A percentile compares a stretch with the other conserved stretches of the same genome.
phyloP scores from a whole-genome alignment of 1,140 invertebrate genomes.

The Lepidurus apus region DNA sequence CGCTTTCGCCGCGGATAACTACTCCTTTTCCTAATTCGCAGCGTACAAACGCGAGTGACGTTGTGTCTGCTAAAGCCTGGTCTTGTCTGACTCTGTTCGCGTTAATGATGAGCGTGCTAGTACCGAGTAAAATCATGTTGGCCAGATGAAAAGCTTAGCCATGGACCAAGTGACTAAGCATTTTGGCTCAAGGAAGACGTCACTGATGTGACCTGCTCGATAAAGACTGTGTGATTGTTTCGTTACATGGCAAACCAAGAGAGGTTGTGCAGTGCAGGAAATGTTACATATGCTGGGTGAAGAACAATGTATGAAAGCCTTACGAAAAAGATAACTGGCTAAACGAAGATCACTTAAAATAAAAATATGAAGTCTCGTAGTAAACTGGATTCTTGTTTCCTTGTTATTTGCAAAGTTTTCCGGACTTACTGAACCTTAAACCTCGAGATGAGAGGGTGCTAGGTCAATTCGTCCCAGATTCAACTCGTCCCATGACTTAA shows the following conservation, averaged over 20 bases:
- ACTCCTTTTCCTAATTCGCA: slow-evolving; percentile 21
- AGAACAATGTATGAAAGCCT: neutral
- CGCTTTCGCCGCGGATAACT: slow-evolving; percentile 28
- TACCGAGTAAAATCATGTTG: neutral
- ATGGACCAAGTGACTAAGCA: too few species aligned
- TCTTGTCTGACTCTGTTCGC: neutral
- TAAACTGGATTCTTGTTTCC: neutral
- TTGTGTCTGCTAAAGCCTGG: neutral
- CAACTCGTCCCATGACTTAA: too few species aligned
- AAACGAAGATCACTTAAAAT: neutral
- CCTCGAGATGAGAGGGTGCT: too few species aligned
- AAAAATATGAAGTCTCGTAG: slow-evolving; percentile 3
- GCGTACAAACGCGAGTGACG: neutral
- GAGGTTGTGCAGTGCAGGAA: too few species aligned
- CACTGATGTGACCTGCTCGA: too few species aligned
- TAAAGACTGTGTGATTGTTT: neutral
- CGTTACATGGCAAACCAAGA: neutral
- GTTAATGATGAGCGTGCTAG: neutral
- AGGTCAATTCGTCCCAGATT: too few species aligned
- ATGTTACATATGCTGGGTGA: neutral
- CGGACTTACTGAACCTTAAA: neutral
- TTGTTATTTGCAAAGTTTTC: neutral
- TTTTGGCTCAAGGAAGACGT: too few species aligned
- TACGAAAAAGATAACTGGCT: neutral
- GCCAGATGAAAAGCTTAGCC: neutral